Conservation (phyloP, 1,140 invertebrate species). For the Pissodes strobi region DNA sequence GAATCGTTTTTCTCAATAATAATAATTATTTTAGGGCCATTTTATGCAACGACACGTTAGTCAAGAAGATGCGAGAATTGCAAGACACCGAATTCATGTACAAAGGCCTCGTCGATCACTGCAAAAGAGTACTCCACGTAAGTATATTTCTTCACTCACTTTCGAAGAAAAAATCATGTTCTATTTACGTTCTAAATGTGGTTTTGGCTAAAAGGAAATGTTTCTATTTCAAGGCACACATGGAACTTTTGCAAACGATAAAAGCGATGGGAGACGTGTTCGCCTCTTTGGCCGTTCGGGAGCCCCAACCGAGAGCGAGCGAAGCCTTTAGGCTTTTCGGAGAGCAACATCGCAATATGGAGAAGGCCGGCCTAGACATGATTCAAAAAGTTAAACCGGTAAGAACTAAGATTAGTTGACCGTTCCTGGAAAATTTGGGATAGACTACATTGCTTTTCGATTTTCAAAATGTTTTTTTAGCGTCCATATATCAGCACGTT, state of each 20-base stretch:
- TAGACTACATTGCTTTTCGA: no score
- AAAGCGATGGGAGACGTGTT: conserved; percentile 93
- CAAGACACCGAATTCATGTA: conserved; percentile 90
- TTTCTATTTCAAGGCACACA: conserved; percentile 65
- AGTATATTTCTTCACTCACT: no score
- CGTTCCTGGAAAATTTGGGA: no score
- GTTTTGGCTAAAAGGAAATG: no score
- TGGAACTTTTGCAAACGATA: conserved; percentile 67
- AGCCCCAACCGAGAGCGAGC: conserved; percentile 92
- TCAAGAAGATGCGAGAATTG: conserved; percentile 92
- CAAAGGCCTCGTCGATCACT: conserved; percentile 87
- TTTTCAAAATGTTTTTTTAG: no score
- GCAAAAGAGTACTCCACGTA: conserved; percentile 66
- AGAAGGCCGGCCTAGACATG: conserved; percentile 89
- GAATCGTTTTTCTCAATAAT: no score
- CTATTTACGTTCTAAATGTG: no score
- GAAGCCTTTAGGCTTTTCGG: conserved; percentile 96
- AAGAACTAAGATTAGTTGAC: no score
- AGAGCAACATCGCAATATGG: conserved; percentile 90
- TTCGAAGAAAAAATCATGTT: no score
- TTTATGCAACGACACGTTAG: conserved; percentile 95
- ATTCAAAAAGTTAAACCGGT: conserved; percentile 91
- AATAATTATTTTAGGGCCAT: conserved; percentile 84
- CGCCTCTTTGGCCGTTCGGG: conserved; percentile 89
- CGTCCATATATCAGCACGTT: no score